Evolutionary conservation across 92 coral and sea anemone genomes (phyloP), one percentile per base, ranked within the genome.

Genomic region (Epizoanthus illoricatus): DNA sequence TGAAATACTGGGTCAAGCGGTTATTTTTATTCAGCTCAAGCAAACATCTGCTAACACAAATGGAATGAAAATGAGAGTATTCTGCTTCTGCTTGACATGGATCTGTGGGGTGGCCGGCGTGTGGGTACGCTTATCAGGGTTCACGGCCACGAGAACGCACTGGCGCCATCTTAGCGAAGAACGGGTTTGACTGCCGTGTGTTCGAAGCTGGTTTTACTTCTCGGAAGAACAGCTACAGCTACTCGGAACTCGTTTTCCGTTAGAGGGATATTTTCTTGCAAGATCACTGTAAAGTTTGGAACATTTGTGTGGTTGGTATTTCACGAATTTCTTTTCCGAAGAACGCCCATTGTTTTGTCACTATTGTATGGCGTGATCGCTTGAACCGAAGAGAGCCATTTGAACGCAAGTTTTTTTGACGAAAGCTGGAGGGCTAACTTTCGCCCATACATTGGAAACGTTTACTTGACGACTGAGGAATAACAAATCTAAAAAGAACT

Each of bases 161-260:
- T 93, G 97, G 97, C 97, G 97, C 97, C 97, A 93, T 93, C 94
- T 93, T 93, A 84, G 85, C 74, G 87, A 90, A 91, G 97, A 88
- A 81, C 91, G 71, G 71, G 75, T 47, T 87, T 84, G 74, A 81
- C 83, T 84, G 69, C 45, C 49, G 74, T 47, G 74, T 78, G 81
- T 88, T 88, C 61, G 87, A 88, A 64, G 86, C 89, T 86, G 84
- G 85, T 93, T 93, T 88, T 69, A 41, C 86, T 73, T 62, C 87
- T 41, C 62, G 5, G 60, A 69, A 84, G 75, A 74, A 24, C 82
- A 62, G 63, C 20, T 33, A 13, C 69, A 66, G 72, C 65, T 23
- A 21, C 85, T 71, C 45, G 56, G 84, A 90, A 69, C 80, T 68
- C 64, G 79, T 56, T 81, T 54, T 81, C 71, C 56, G 75, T 43